These are phyloP conservation scores for Drosophila subquinaria DNA, from an alignment of 2,888 invertebrate species.

Conservation along the genomic window DNA sequence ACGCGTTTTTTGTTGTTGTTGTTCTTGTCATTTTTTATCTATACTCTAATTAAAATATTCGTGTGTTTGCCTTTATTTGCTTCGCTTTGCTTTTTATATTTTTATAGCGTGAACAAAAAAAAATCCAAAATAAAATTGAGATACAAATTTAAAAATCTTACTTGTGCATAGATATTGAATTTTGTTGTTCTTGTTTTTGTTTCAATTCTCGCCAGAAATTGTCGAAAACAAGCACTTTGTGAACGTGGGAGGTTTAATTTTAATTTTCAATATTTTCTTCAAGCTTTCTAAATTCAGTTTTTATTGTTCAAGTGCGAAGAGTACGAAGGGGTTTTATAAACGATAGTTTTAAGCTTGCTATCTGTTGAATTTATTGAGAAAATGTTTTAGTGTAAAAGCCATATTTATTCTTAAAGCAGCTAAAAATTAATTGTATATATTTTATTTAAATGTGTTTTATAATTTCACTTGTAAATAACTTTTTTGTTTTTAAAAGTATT, in stretches of 20 bases:
- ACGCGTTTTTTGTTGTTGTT: conserved; percentile 33
- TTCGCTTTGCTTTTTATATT: conserved; percentile 45
- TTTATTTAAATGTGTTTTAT: neutral
- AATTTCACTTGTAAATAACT: too few relatives aligned
- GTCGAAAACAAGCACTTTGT: conserved; percentile 48
- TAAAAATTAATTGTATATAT: too few relatives aligned
- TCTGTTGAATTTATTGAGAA: too few relatives aligned
- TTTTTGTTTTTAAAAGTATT: too few relatives aligned
- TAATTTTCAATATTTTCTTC: conserved; percentile 61
- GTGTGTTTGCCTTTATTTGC: conserved; percentile 55
- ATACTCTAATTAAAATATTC: conserved; percentile 82
- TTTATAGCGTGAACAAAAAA: conserved; percentile 34
- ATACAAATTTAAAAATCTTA: conserved; percentile 29
- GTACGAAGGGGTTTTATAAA: too few relatives aligned
- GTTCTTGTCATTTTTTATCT: conserved; percentile 73
- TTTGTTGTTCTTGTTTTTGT: conserved; percentile 34
- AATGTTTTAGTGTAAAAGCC: too few relatives aligned
- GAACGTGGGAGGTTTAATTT: conserved; percentile 73
- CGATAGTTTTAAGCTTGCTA: too few relatives aligned
- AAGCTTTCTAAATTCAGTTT: conserved; percentile 33
- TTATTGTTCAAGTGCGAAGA: conserved; percentile 3
- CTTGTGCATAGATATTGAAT: conserved; percentile 47
- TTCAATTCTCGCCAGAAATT: conserved; percentile 51
- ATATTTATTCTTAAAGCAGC: too few relatives aligned
- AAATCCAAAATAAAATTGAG: conserved; percentile 13